Evolutionary conservation across 2,113 vertebrate species (phyloP).

Genomic region (Aix galericulata): DNA sequence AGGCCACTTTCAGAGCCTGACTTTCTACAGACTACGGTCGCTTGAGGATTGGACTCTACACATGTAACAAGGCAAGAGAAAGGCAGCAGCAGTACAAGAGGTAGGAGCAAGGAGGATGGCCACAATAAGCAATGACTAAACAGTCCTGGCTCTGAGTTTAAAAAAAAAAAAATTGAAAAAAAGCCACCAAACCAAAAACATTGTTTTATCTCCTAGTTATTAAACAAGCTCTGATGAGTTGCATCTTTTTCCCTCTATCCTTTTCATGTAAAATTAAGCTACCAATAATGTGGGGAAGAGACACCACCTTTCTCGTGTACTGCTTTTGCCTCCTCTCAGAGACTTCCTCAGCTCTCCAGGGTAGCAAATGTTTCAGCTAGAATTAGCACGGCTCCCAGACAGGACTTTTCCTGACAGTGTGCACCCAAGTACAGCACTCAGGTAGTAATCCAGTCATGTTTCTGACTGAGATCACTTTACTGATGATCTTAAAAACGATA

Average conservation of each 20-base stretch:
- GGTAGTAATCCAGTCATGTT: neutral
- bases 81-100: neutral
- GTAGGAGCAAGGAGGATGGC: neutral
- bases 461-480: neutral
- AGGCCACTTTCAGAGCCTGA: neutral
- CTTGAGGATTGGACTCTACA: neutral
- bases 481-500: neutral
- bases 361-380: neutral
- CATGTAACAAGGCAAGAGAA: neutral
- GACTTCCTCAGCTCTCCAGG: neutral
- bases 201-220: neutral
- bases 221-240: neutral
- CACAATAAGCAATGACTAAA: neutral
- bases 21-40: neutral
- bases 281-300: accelerated
- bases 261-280: neutral
- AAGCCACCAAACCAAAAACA: neutral
- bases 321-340: neutral
- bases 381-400: neutral
- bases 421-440: neutral
- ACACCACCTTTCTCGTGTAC: neutral
- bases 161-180: neutral
- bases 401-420: neutral
- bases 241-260: neutral
- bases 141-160: neutral